Evolutionary conservation across 1,140 invertebrate species (phyloP).

Genomic region (Sesamia nonagrioides): DNA sequence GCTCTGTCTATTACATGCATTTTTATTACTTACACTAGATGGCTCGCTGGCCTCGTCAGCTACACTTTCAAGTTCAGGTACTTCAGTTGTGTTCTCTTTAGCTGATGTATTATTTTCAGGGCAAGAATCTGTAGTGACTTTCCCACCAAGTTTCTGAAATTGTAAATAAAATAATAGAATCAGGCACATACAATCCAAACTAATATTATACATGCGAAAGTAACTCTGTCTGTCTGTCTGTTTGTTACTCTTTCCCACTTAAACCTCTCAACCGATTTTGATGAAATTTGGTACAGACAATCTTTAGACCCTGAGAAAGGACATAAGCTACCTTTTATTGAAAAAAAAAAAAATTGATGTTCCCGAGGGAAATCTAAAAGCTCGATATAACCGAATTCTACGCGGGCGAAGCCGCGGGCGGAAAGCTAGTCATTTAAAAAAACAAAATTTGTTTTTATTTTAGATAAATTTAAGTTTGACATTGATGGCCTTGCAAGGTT

Average conservation of each 20-base stretch:
- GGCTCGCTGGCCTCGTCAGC: slow-evolving; percentile 39
- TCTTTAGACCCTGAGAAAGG: too few species aligned
- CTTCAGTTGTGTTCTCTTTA: slow-evolving; percentile 60
- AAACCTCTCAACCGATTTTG: too few species aligned
- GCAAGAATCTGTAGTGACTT: slow-evolving; percentile 66
- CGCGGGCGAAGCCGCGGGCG: too few species aligned
- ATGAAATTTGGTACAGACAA: too few species aligned
- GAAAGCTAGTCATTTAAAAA: background rate
- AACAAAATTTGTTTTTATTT: background rate
- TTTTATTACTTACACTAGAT: slow-evolving; percentile 46
- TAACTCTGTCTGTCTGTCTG: too few species aligned
- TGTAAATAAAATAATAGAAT: background rate
- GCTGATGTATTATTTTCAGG: slow-evolving; percentile 67
- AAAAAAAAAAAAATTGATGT: too few species aligned
- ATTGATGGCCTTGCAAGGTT: too few species aligned
- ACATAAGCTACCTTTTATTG: too few species aligned
- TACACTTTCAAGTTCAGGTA: slow-evolving; percentile 63
- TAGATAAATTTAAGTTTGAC: background rate
- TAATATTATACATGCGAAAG: too few species aligned
- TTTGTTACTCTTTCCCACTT: too few species aligned
- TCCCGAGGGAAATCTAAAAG: too few species aligned
- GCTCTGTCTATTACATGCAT: background rate
- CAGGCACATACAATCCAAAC: background rate
- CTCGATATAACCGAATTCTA: too few species aligned
- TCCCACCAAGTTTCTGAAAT: slow-evolving; percentile 74